Evolutionary conservation across 1,140 invertebrate genomes (phyloP).

Genomic region (Brachionus manjavacas): DNA sequence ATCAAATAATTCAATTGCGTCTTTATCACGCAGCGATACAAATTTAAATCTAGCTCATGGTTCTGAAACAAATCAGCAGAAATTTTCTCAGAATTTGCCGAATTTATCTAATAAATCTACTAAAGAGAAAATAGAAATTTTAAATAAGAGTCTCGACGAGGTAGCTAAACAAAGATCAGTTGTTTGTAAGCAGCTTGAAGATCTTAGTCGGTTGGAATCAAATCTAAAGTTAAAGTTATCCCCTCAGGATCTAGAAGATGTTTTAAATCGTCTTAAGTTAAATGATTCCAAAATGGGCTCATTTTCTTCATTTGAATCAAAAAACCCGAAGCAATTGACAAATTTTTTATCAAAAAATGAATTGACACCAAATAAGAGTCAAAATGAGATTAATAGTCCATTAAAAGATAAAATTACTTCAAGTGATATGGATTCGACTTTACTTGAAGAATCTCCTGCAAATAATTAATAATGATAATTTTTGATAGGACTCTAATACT

Average conservation of each 20-base stretch:
- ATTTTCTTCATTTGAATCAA: background rate
- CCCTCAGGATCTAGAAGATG: slow-evolving; percentile 4
- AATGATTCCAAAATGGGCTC: slow-evolving; percentile 14
- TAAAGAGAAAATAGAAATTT: background rate
- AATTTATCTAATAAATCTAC: background rate
- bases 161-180: background rate
- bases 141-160: slow-evolving; percentile 17
- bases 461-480: background rate
- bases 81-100: background rate
- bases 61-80: background rate
- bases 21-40: background rate
- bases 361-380: background rate
- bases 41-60: background rate
- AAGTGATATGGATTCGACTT: background rate
- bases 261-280: background rate
- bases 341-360: background rate
- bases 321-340: background rate
- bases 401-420: background rate
- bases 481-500: background rate
- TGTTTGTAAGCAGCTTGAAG: slow-evolving; percentile 6
- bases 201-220: background rate
- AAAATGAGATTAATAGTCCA: background rate
- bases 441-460: background rate
- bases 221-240: slow-evolving; percentile 4
- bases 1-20: background rate